Evolutionary conservation across 2,888 invertebrate genomes (phyloP), one percentile per base, ranked within the genome.

Genomic region (Spodoptera picta): DNA sequence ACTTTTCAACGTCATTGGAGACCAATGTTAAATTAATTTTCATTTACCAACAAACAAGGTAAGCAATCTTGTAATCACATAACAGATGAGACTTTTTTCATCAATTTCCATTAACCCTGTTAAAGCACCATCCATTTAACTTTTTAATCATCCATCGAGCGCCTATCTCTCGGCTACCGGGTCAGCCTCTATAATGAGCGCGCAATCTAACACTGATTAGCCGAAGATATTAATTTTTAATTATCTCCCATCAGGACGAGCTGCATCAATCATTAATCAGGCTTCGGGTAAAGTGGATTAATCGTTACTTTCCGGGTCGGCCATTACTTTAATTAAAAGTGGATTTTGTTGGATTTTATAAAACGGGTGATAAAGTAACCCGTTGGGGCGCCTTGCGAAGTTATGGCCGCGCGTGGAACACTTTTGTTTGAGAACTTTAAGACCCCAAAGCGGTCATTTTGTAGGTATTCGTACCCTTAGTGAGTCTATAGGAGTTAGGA

Each of bases 211-310:
- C 14, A 27, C 56, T 19, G 6, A 41, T 42, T 43, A 36, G 41
- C 12, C 31, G 6, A 60, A n/a, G 50, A 56, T 54, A 59, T 71
- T 60, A 50, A 45, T 75, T 75, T 73, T 69, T 67, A 67, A 73
- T 53, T 42, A 4, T 48, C 24, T 24, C 19, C 14, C 10, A 36
- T 46, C 42, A 51, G 62, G 45, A n/a, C 31, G 41, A 44, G 11
- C 44, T 61, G 57, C 62, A 36, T 36, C 75, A 48, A 58, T 69
- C 45, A 73, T 75, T 63, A 54, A 70, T 72, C 59, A 70, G 57
- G 59, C 53, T 69, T 65, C 41, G 14, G n/a, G 50, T 74, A 54
- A 60, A 56, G 56, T 14, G 36, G 2, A 55, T 27, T 52, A 41
- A 59, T 52, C 14, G 14, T 9, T 60, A 56, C 67, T 44, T 62